These are phyloP conservation scores for Psittacula echo DNA, from an alignment of 2,797 vertebrate species.

Conservation along the genomic window DNA sequence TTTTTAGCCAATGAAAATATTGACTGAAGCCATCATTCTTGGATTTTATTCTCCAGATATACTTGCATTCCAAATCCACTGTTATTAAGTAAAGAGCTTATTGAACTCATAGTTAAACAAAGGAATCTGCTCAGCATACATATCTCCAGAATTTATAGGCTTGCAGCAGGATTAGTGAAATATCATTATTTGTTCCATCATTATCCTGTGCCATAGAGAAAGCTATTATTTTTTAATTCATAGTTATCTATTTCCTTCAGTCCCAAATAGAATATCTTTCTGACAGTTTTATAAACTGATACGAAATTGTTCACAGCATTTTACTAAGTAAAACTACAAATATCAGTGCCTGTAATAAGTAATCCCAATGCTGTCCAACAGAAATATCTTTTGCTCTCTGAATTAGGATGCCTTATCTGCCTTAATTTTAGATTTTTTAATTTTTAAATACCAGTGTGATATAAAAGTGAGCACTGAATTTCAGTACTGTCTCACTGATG, in stretches of 20 bases:
- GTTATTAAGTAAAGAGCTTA: constrained; percentile 39
- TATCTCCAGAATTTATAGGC: constrained; percentile 1
- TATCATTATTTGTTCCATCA: constrained; percentile 4
- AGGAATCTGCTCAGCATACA: background rate
- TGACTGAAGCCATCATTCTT: constrained; percentile 22
- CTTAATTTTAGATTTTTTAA: background rate
- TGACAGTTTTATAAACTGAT: background rate
- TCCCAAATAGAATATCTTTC: constrained; percentile 1
- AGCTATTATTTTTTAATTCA: background rate
- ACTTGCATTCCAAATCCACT: constrained; percentile 31
- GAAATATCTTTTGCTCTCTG: background rate
- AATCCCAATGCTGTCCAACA: background rate
- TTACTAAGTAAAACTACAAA: background rate
- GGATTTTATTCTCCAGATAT: constrained; percentile 1
- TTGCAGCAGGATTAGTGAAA: constrained; percentile 22
- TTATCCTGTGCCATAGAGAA: background rate
- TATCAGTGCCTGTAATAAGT: background rate
- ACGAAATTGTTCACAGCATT: background rate
- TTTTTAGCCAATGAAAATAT: constrained; percentile 32
- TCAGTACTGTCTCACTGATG: background rate
- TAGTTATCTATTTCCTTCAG: background rate
- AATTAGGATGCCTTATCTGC: background rate
- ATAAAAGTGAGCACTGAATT: background rate
- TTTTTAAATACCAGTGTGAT: background rate
- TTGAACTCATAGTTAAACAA: constrained; percentile 33